Evolutionary conservation across 1,140 invertebrate genomes (phyloP), one percentile per base, ranked within the genome.

Genomic region (Ctenoplectra terminalis): DNA sequence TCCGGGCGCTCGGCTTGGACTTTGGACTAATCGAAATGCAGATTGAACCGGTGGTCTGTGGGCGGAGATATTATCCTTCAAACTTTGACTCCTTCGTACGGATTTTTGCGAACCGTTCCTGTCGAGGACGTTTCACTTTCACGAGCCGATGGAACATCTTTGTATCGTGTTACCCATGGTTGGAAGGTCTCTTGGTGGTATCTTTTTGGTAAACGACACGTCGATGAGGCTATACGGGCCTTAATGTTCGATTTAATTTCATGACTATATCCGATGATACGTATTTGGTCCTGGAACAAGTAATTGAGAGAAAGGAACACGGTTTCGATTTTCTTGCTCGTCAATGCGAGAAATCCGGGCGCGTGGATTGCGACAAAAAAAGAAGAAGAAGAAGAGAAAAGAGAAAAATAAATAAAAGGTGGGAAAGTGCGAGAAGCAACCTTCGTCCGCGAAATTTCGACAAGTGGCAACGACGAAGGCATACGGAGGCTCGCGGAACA

Each of bases 371-470:
- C 50, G 48, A 31, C 26, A 69, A 77, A 77, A n/a, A n/a, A n/a
- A n/a, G n/a, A n/a, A n/a, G n/a, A n/a, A n/a, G n/a, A n/a, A n/a
- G n/a, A n/a, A n/a, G n/a, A n/a, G n/a, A n/a, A n/a, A n/a, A n/a
- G n/a, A n/a, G n/a, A n/a, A n/a, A n/a, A n/a, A n/a, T n/a, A n/a
- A n/a, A n/a, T n/a, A n/a, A n/a, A 69, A 77, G 63, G 74, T 66
- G 74, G 52, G 63, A 77, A 77, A 34, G 74, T 56, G 20, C 48
- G 48, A 46, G 26, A n/a, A n/a, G 17, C 26, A 67, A 13, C 64
- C 34, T 56, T 56, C 29, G 50, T 1, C 48, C 61, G 74, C 48
- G 74, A 56, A 77, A 77, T 77, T 77, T 77, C 63, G 74, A 23
- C 63, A 7, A 61, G 11, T 15, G 46, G 15, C 46, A 43, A n/a